Conservation (phyloP, 2,888 invertebrate species). For the Carabus problematicus region DNA sequence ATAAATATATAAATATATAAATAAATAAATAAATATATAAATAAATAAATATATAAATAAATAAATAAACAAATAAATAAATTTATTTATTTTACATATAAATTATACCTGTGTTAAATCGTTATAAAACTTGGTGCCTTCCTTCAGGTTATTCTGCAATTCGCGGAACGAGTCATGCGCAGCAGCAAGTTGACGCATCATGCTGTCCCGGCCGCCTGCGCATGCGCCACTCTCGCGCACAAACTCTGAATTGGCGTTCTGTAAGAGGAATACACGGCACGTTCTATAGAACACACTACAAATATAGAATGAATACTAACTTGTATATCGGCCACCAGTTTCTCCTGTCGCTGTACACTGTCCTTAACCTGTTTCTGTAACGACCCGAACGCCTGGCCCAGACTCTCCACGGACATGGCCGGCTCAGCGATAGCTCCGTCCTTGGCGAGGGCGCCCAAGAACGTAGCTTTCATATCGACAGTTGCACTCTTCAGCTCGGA, state of each 20-base stretch:
- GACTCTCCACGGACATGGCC: slow-evolving; percentile 71
- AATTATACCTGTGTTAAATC: slow-evolving; percentile 78
- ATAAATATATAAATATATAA: background rate
- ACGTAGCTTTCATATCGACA: slow-evolving; percentile 82
- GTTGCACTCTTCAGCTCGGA: slow-evolving; percentile 81
- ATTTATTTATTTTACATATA: background rate
- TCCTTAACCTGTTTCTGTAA: slow-evolving; percentile 81
- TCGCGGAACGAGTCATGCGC: slow-evolving; percentile 94
- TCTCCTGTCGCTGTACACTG: slow-evolving; percentile 75
- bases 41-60: background rate
- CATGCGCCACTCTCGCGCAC: slow-evolving; percentile 70
- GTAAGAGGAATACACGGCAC: slow-evolving; percentile 43
- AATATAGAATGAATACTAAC: slow-evolving; percentile 53
- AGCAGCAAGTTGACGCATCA: slow-evolving; percentile 84
- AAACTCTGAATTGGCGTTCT: slow-evolving; percentile 67
- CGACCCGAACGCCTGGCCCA: slow-evolving; percentile 78
- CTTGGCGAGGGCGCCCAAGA: slow-evolving; percentile 75
- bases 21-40: background rate
- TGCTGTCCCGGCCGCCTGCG: slow-evolving; percentile 73
- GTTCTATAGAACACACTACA: background rate
- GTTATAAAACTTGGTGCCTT: slow-evolving; percentile 96
- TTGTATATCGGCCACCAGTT: slow-evolving; percentile 73
- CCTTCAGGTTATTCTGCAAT: slow-evolving; percentile 87
- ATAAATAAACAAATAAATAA: background rate
- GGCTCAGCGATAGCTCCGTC: slow-evolving; percentile 84